These are phyloP conservation scores for Agrotis puta DNA, from an alignment of 2,888 invertebrate species.

Conservation along the genomic window DNA sequence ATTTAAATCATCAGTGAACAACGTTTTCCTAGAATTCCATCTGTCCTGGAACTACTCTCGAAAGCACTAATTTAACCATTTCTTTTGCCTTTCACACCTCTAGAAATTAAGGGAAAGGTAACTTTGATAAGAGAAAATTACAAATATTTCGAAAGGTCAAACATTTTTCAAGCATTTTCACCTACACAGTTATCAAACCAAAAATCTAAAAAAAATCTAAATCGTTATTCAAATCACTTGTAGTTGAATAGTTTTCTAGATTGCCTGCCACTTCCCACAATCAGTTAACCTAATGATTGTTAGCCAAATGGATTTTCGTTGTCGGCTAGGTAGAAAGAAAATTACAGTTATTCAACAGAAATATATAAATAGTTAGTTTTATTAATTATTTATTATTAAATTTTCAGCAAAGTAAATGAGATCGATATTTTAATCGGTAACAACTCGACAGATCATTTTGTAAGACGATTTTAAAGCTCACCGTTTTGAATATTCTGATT, in stretches of 20 bases:
- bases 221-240: conserved; percentile 30
- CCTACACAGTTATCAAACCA: conserved; percentile 17
- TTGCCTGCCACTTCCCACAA: conserved; percentile 12
- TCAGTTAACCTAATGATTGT: conserved; percentile 9
- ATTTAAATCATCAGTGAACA: background rate
- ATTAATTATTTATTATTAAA: too few relatives aligned
- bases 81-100: too few relatives aligned
- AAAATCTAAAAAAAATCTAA: conserved; percentile 24
- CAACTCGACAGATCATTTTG: conserved; percentile 58
- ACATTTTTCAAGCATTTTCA: background rate
- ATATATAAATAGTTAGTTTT: too few relatives aligned
- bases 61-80: background rate
- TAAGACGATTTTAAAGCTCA: conserved; percentile 53
- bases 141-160: background rate
- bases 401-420: conserved; percentile 62
- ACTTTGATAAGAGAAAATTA: background rate
- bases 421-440: conserved; percentile 64
- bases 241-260: conserved; percentile 21
- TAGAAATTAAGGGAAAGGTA: background rate
- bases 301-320: conserved; percentile 25
- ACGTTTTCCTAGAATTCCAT: background rate
- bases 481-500: conserved; percentile 44
- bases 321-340: background rate
- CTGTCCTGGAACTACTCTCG: too few relatives aligned
- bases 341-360: background rate